A percentile compares a stretch with the other conserved stretches of the same genome.
These are phyloP conservation scores for Beris morrisii DNA, from an alignment of 2,888 invertebrate species.

Conservation along the genomic window DNA sequence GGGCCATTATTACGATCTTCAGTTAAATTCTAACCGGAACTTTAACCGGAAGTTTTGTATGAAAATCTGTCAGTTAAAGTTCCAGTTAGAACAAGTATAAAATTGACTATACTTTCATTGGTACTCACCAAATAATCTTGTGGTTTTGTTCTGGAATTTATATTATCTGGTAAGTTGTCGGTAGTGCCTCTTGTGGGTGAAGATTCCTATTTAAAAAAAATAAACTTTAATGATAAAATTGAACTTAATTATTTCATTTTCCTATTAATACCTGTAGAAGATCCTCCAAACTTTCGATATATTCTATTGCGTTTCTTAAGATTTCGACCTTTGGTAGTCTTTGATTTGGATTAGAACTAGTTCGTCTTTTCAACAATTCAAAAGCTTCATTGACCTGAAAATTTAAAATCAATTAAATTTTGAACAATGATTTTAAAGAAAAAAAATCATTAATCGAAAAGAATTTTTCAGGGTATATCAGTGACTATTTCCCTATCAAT, in stretches of 20 bases:
- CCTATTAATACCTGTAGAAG: constrained; percentile 63
- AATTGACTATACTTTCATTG: too few relatives aligned
- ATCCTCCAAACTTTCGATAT: constrained; percentile 90
- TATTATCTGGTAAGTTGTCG: constrained; percentile 51
- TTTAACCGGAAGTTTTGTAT: too few relatives aligned
- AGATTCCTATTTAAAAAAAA: constrained; percentile 48
- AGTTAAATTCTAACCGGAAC: too few relatives aligned
- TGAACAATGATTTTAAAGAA: neutral
- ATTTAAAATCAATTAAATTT: constrained; percentile 20
- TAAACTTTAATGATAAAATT: neutral
- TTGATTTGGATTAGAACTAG: constrained; percentile 94
- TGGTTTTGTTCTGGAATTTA: constrained; percentile 50
- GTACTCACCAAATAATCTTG: constrained; percentile 56
- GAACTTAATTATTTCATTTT: neutral
- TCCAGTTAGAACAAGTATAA: too few relatives aligned
- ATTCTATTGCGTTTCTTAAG: constrained; percentile 94
- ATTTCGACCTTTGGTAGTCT: constrained; percentile 97
- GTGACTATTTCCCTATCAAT: too few relatives aligned
- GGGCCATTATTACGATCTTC: too few relatives aligned
- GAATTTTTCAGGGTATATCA: too few relatives aligned
- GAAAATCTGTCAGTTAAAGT: too few relatives aligned
- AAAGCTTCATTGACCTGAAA: constrained; percentile 95
- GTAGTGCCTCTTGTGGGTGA: constrained; percentile 49
- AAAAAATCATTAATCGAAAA: too few relatives aligned
- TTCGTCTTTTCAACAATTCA: constrained; percentile 88